Conservation (phyloP, 2,113 vertebrate genomes). For the Calonectris borealis region DNA sequence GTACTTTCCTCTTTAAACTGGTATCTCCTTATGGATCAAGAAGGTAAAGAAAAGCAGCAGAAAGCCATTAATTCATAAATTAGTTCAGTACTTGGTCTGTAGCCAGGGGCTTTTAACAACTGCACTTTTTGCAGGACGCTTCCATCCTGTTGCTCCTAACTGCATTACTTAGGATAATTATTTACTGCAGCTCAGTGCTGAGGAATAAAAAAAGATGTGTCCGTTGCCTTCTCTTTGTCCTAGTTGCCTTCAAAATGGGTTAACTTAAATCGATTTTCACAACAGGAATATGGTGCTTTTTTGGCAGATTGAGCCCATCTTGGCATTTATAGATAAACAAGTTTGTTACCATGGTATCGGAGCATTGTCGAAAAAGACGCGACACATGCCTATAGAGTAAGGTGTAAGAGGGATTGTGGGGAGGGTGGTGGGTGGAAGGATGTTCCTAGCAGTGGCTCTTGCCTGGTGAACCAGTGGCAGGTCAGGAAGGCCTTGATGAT, state of each 20-base stretch:
- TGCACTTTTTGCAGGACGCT: constrained; percentile 8
- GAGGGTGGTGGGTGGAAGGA: background rate
- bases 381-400: background rate
- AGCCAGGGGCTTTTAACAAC: constrained; percentile 53
- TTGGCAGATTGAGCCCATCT: constrained; percentile 20
- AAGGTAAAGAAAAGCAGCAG: constrained; percentile 15
- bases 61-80: constrained; percentile 40
- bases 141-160: background rate
- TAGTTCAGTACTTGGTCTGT: constrained; percentile 28
- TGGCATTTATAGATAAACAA: background rate
- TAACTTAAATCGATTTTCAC: background rate
- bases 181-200: background rate
- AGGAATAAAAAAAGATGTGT: background rate
- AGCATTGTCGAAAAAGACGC: accelerated
- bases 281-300: background rate
- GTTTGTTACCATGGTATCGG: constrained; percentile 8
- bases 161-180: background rate
- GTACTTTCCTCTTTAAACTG: background rate
- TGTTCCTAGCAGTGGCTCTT: background rate
- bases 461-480: background rate
- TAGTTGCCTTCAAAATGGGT: background rate
- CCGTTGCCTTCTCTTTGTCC: background rate
- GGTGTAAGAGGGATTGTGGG: background rate
- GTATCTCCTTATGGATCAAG: background rate
- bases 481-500: background rate